Base-by-base conservation (phyloP, 2,113 vertebrate species). In the Buteo buteo region DNA sequence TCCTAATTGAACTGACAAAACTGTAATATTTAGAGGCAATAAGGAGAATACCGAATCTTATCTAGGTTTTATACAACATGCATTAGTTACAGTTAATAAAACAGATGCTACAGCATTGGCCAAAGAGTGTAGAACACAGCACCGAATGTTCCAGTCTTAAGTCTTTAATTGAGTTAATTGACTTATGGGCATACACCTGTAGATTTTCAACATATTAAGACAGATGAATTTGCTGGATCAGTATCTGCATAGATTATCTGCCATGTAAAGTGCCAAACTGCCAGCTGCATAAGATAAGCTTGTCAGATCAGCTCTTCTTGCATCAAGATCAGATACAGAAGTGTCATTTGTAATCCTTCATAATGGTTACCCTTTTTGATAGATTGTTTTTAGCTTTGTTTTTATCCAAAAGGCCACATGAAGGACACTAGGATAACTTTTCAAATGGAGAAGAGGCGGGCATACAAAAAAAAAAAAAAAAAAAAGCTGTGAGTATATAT, bases 181-280 rank as follows among this genome's bases (percentile, higher is more conserved):
- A 82, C 61, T 90, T 52, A 45, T 2, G 3, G 61, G 9, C 24
- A 71, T 31, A 69, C 28, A 59, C 32, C 40, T 89, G 66, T 42
- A 20, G 18, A 69, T 80, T 76, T 86, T 57, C 77, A 64, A 58
- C 58, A 49, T 15, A 76, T 13, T 42, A 74, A 77, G 62, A 87
- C 73, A 91, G 57, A 94, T 47, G 24, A 82, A 89, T 94, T 78
- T 89, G 65, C 81, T 93, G 78, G 66, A 91, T 89, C 70, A 20
- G 69, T 61, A 54, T 89, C 77, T 87, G 61, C 70, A 93, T 80
- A 61, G 93, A 95, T 94, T 94, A 95, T 79, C 88, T 96, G 83
- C 73, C 83, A 87, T 2, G 36, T 72, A 44, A 92, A 90, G 74
- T 89, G 77, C 72, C 92, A 88, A 55, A 83, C 55, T 81, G 59